Conservation (phyloP, 2,888 invertebrate species). For the Drosophila bunnanda region DNA sequence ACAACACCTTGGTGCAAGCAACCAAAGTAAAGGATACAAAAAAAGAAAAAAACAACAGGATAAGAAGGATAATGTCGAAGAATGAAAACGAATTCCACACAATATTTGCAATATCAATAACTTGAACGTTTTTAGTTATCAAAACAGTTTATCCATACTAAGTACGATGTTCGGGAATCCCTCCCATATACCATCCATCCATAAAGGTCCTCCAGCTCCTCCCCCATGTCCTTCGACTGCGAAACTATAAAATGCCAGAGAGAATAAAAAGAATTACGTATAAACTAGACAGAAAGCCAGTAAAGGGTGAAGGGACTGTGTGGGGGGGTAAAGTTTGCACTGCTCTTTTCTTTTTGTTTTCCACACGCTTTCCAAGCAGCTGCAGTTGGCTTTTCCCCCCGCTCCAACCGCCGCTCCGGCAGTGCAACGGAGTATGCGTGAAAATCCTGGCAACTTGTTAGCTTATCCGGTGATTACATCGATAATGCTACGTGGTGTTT, state of each 20-base stretch:
- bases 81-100: constrained; percentile 42
- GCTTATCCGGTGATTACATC: constrained; percentile 85
- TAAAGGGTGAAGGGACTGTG: constrained; percentile 13
- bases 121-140: constrained; percentile 70
- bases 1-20: background rate
- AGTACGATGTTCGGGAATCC: constrained; percentile 42
- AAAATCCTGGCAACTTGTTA: constrained; percentile 85
- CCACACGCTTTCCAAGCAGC: constrained; percentile 49
- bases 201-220: background rate
- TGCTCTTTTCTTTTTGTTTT: constrained; percentile 23
- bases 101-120: constrained; percentile 75
- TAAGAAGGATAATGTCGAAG: background rate
- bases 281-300: constrained; percentile 9
- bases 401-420: background rate
- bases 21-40: background rate
- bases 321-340: constrained; percentile 41
- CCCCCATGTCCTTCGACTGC: constrained; percentile 22
- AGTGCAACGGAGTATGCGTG: constrained; percentile 67
- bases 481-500: constrained; percentile 83
- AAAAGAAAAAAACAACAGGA: background rate
- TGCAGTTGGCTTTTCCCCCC: constrained; percentile 3
- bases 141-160: constrained; percentile 75
- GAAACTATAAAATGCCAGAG: constrained; percentile 60
- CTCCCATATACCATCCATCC: background rate
- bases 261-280: constrained; percentile 12